Base-by-base conservation (phyloP, 2,888 invertebrate genomes). In the Deladenus siricidicola region DNA sequence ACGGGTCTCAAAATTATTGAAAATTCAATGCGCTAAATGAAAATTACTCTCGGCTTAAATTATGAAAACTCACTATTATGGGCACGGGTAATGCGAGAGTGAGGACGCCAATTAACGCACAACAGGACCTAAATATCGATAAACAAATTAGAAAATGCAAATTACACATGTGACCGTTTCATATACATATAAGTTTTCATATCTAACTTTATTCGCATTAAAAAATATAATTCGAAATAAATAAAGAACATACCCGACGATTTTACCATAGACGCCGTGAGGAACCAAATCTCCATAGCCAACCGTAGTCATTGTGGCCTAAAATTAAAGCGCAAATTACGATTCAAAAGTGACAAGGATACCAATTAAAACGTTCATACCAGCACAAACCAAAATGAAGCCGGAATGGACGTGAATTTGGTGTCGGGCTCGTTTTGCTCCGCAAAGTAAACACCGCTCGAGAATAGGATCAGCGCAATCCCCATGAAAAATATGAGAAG, bases 401-500 rank as follows among this genome's bases (percentile, higher is more conserved):
- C 77, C 0, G 79, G 79, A 59, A 79, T 79, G 24, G 73, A 74
- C 8, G 75, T 73, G 63, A 79, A 79, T 64, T 78, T 79, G 4
- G 76, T 70, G 48, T 73, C 29, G 2, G 71, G 71, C 23, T 79
- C 74, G 34, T 79, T 80, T 49, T 80, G 76, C 66, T 83, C 83
- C 39, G 82, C 82, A 68, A 81, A 83, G 72, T 81, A 83, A 45
- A 83, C 80, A 42, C 82, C 81, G 67, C 80, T 80, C 14, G 81
- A 80, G 70, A 83, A 83, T 26, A 82, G 76, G 24, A 82, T 73
- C 30, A 73, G 53, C 8, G 72, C 72, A 34, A 71, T 70, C 10
- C 61, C 57, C 62, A 81, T 81, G 51, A 82, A 80, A 44, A 79
- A 76, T 67, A 82, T 79, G 64, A 83, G 81, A 17, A 68, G 45